Evolutionary conservation across 1,140 invertebrate species (phyloP), one percentile per base, ranked within the genome.

Genomic region (Drosophila mauritiana): DNA sequence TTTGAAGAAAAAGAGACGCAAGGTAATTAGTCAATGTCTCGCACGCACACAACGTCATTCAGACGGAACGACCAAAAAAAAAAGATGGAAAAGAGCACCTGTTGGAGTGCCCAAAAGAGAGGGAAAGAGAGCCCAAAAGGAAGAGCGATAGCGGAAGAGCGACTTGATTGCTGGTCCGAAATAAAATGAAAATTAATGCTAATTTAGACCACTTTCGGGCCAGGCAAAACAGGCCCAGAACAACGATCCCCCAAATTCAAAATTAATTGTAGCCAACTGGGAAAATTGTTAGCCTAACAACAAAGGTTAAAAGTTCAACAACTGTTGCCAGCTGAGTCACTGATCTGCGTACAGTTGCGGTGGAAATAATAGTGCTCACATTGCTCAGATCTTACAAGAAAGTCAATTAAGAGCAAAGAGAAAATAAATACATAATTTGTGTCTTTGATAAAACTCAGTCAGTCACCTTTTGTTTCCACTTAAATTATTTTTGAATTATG

Each of bases 1-100:
- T 54, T 31, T 59, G 15, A 62, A 52, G 53, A 56, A 40, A 40
- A 52, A 34, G 39, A 40, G 39, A 63, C 43, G 45, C 37, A 45
- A 80, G 46, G 84, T 82, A 88, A 88, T 88, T 88, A 88, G 83
- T 83, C 80, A 88, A 78, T 72, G 48, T 61, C 75, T 70, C 68
- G 65, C 81, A 85, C 73, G 75, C 53, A 79, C 57, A 59, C 80
- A 80, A 61, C 70, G 55, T 51, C 83, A 83, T 51, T 69, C 62
- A 65, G 57, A 83, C 73, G 88, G 83, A 86, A 86, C 75, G 82
- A 25, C 22, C 31, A 8, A 45, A 7, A 45, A 12, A 11, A 22
- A 20, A 45, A 11, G 2, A 46, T 25, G 48, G 37, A 31, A 68
- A 49, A 81, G 77, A 63, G 56, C 64, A 81, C 73, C 68, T 84